Conservation (phyloP, 2,888 invertebrate species). For the Callimorpha dominula region DNA sequence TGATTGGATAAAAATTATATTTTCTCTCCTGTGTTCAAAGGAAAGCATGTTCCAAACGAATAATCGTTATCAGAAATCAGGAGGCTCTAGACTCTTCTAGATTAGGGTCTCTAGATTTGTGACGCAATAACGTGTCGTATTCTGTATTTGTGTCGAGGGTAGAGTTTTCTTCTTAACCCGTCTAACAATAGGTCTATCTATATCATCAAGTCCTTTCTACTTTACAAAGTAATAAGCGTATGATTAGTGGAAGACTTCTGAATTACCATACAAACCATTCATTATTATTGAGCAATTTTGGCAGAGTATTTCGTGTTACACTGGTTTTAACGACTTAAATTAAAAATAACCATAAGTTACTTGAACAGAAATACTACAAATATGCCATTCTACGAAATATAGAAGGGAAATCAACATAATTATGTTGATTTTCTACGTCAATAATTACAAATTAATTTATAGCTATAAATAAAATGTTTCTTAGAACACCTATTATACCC, state of each 20-base stretch:
- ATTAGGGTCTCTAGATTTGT: background rate
- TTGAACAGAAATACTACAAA: too few species aligned
- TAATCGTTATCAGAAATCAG: background rate
- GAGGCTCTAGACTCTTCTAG: background rate
- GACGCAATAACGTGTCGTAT: background rate
- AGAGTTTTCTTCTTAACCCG: too few species aligned
- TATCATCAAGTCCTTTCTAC: too few species aligned
- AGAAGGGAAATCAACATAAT: background rate
- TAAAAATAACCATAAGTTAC: too few species aligned
- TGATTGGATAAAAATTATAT: constrained; percentile 30
- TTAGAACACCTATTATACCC: background rate
- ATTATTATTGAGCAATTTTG: background rate
- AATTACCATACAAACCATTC: too few species aligned
- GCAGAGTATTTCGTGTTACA: background rate
- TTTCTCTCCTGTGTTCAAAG: too few species aligned
- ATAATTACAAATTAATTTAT: background rate
- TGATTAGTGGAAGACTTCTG: background rate
- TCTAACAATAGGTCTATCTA: too few species aligned
- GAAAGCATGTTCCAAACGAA: background rate
- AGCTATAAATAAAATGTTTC: background rate
- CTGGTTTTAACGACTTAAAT: background rate
- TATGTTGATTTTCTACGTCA: background rate
- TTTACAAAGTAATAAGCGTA: too few species aligned
- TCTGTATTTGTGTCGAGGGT: too few species aligned
- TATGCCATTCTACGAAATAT: too few species aligned